Evolutionary conservation across 2,888 invertebrate genomes (phyloP).

Genomic region (Mellilla xanthometata): DNA sequence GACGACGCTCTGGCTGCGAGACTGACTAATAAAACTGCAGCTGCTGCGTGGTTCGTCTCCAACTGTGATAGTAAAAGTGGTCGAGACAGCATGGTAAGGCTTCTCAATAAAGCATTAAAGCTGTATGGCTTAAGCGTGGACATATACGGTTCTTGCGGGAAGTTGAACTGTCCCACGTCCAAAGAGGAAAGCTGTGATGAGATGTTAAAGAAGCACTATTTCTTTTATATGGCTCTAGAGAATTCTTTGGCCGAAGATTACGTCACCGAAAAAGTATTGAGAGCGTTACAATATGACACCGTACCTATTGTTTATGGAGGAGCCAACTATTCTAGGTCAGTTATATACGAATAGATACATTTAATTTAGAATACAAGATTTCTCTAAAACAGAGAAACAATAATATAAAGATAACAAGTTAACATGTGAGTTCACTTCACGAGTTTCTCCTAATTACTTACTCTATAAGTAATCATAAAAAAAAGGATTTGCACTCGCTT

Average conservation of each 20-base stretch:
- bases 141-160: conserved; percentile 80
- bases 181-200: conserved; percentile 46
- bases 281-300: conserved; percentile 80
- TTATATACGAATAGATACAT: no score
- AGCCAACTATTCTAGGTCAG: conserved; percentile 82
- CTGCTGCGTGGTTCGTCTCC: conserved; percentile 74
- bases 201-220: conserved; percentile 82
- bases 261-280: conserved; percentile 83
- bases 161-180: conserved; percentile 46
- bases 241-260: conserved; percentile 85
- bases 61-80: conserved; percentile 55
- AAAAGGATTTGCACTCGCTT: no score
- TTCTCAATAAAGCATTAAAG: conserved; percentile 46
- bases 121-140: conserved; percentile 61
- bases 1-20: conserved; percentile 40
- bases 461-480: no score
- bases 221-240: conserved; percentile 88
- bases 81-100: conserved; percentile 43
- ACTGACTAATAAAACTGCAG: conserved; percentile 56
- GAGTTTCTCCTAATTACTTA: no score
- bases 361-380: no score
- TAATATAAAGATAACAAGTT: no score
- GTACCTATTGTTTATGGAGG: conserved; percentile 87
- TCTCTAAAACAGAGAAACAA: no score
- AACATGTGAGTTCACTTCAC: no score